Evolutionary conservation across 2,888 invertebrate genomes (phyloP), one percentile per base, ranked within the genome.

Genomic region (Cephonodes hylas): DNA sequence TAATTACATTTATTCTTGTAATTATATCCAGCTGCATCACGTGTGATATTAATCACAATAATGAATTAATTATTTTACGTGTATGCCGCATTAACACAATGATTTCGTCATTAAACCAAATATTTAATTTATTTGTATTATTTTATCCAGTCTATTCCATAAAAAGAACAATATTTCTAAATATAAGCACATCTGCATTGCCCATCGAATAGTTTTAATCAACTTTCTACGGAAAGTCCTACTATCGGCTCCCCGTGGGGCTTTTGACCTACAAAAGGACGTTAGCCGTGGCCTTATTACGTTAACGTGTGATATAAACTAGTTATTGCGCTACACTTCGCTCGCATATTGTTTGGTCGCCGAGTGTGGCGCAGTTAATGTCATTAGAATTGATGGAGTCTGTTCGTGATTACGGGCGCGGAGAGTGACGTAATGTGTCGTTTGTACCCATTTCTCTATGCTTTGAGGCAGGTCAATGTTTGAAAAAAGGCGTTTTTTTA

Each of bases 241-340:
- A 31, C 8, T 53, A 53, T 53, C 53, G 31, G 27, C 4, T 53
- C 31, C 31, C 53, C 10, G 18, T 27, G 53, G 53, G 53, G 53
- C 53, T 53, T 53, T 53, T 53, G 53, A 53, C 53, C 53, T 15
- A 31, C 31, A 31, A 53, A 46, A 53, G 31, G 31, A 6, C 53
- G 53, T 27, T 18, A 18, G 18, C 27, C 27, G 4, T 53, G 18
- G 10, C 53, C 18, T 53, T 31, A 53, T 31, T 53, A 15, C 7
- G 15, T 53, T 48, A 27, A 53, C 15, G 46, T 23, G 48, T 5
- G 5, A 31, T 27, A 31, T 31, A 31, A 38, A 53, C 46, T 46
- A 53, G 53, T 53, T 53, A 53, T 27, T 31, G 53, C 10, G 3
- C 10, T 6, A 27, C 31, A 10, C 27, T 53, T 8, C 53, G 18